Base-by-base conservation (phyloP, 1,140 invertebrate genomes). In the Sarcophaga peregrina region DNA sequence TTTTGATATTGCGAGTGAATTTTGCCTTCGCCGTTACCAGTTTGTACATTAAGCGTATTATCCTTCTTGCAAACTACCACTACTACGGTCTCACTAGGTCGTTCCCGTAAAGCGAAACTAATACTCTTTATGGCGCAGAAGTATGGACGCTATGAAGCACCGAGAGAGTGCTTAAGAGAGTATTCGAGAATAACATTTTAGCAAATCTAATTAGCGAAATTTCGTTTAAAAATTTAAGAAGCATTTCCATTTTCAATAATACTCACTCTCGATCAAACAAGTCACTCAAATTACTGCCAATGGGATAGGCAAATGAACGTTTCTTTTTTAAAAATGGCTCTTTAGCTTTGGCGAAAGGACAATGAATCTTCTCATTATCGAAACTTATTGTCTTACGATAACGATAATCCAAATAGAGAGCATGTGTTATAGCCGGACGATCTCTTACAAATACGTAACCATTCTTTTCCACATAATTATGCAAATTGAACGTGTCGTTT, bases 301-400 rank as follows among this genome's bases (percentile, higher is more conserved):
- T 91, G 0, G 92, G 93, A 90, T 94, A 96, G 0, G 93, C 95
- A 86, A 96, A 96, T 0, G 93, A 94, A 82, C 94, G 92, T 17
- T 92, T 91, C 83, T 92, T 92, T 20, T 90, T 92, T 83, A 95
- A 92, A 82, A 96, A 94, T 9, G 92, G 86, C 37, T 93, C 91
- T 8, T 93, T 93, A 52, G 94, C 94, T 17, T 95, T 92, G 0
- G 95, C 95, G 86, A 93, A 96, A 3, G 93, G 93, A 86, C 95
- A 96, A 80, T 94, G 92, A 0, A 93, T 86, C 7, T 91, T 90
- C 86, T 96, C 94, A 6, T 91, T 91, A 20, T 78, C 82, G 0
- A 93, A 86, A 13, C 91, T 92, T 8, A 92, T 87, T 3, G 89
- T 91, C 0, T 93, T 92, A 84, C 94, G 94, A 78, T 91, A 92